Evolutionary conservation across 2,888 invertebrate species (phyloP), one percentile per base, ranked within the genome.

Genomic region (Trimorus sp.): DNA sequence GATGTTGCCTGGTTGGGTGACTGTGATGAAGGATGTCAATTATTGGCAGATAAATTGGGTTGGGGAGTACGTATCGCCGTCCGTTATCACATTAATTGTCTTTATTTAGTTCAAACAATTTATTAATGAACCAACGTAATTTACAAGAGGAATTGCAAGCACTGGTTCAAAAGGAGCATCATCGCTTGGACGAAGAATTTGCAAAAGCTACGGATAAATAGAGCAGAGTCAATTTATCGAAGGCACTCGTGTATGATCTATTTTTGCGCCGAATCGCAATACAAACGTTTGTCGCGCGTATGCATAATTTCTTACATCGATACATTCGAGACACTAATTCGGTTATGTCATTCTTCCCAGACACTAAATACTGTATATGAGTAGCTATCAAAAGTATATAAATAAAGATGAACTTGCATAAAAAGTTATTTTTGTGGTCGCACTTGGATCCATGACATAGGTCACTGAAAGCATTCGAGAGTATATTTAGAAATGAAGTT

Each of bases 1-100:
- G 97, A 98, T 90, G 95, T 97, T n/a, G 95, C 96, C 1, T 94
- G 94, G 91, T 93, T 97, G 16, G 97, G 97, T 0, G 95, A 97
- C 89, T 97, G 97, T 90, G 97, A 98, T 90, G 94, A 95, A 59
- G 97, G 97, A 0, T 96, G 96, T 87, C 93, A 93, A 87, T 92
- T 94, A 42, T 91, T 98, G 7, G 96, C 96, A 1, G 94, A 96
- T 49, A 94, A 94, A 86, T 93, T 98, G 5, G 97, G 96, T 0
- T 97, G 97, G 97, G 94, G 94, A 84, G 96, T 95, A 88, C 93
- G 94, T 93, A 12, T 42, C 42, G 48, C 37, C 38, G 49, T 70
- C 56, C 53, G 14, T 7, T 40, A 11, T 40, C 7, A 26, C 56
- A 59, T 59, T 68, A 14, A 37, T 14, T 71, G 4, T 26, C 4